phyloP scores from a whole-genome alignment of 2,113 vertebrate genomes.

The Triplophysa siluroides region DNA sequence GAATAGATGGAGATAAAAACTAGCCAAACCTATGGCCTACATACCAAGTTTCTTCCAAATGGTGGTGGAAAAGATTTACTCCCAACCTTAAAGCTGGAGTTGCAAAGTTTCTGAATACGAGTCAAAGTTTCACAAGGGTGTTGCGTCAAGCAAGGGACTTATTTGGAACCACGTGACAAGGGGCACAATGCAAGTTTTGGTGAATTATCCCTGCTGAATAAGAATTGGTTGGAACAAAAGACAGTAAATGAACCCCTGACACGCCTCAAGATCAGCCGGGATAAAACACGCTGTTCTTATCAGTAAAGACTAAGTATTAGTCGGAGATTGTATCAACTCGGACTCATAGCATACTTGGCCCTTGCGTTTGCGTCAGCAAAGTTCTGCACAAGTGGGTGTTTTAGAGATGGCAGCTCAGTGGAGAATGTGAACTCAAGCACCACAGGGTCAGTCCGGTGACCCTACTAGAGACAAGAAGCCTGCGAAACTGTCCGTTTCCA shows the following conservation, averaged over 20 bases:
- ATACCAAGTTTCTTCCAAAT: conserved; percentile 25
- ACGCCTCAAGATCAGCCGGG: conserved; percentile 7
- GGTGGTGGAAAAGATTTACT: neutral
- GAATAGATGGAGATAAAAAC: conserved; percentile 13
- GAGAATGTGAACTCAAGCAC: conserved; percentile 28
- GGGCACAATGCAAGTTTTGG: conserved; percentile 8
- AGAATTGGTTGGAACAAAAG: conserved; percentile 30
- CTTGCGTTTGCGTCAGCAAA: conserved; percentile 28
- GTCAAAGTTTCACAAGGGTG: neutral
- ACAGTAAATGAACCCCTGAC: conserved; percentile 31
- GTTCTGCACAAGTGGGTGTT: conserved; percentile 31
- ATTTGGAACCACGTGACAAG: neutral
- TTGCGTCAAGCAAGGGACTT: neutral
- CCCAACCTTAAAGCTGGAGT: conserved; percentile 18
- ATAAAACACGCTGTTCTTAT: conserved; percentile 27
- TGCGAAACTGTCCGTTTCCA: conserved; percentile 42
- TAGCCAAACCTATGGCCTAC: neutral
- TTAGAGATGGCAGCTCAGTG: conserved; percentile 6
- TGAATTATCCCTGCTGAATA: conserved; percentile 18
- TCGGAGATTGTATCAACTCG: conserved; percentile 37
- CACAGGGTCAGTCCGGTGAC: conserved; percentile 27
- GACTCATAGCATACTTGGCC: conserved; percentile 16
- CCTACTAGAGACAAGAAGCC: conserved; percentile 32
- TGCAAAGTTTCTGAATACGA: neutral
- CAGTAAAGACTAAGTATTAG: conserved; percentile 35